Base-by-base conservation (phyloP, 2,113 vertebrate genomes). In the Marcusenius ussheri region DNA sequence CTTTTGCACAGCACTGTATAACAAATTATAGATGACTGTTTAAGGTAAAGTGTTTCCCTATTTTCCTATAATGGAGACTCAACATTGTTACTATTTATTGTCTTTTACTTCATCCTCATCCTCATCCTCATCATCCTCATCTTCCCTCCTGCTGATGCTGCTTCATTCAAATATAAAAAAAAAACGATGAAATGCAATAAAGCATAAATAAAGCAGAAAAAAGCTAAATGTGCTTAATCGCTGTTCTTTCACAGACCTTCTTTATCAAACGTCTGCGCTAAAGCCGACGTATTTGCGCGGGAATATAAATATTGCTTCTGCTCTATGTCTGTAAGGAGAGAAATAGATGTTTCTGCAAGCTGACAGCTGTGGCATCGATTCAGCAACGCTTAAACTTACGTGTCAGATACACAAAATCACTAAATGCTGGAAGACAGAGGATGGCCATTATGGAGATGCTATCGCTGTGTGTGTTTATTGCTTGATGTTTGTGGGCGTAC, bases 341-440 rank as follows among this genome's bases (percentile, higher is more conserved):
- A 77, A 88, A 88, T 46, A 86, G 77, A 83, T 58, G 35, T 66
- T 83, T 66, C 85, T 49, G 35, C 47, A 90, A 31, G 66, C 11
- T 51, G 5, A 8, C 15, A 88, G 49, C 45, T 31, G 51, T 70
- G 21, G 39, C 42, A 89, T 58, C 89, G 89, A 92, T 88, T 86
- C 89, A 13, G 89, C 17, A 15, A 80, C 50, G 0, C 49, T 74
- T 45, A 88, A 2, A 27, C 35, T 50, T 70, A 10, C 45, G 42
- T 39, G 42, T 21, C 45, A 80, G 80, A 27, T 11, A 13, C 15
- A 70, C 15, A 90, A 27, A 87, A 21, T 42, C 49, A 88, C 50
- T 50, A 15, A 10, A 84, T 88, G 49, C 45, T 46, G 27, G 50
- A 13, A 56, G 85, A 87, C 21, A 35, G 87, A 56, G 62, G 58